Conservation (phyloP, 1,140 invertebrate genomes). For the Drosophila orena region DNA sequence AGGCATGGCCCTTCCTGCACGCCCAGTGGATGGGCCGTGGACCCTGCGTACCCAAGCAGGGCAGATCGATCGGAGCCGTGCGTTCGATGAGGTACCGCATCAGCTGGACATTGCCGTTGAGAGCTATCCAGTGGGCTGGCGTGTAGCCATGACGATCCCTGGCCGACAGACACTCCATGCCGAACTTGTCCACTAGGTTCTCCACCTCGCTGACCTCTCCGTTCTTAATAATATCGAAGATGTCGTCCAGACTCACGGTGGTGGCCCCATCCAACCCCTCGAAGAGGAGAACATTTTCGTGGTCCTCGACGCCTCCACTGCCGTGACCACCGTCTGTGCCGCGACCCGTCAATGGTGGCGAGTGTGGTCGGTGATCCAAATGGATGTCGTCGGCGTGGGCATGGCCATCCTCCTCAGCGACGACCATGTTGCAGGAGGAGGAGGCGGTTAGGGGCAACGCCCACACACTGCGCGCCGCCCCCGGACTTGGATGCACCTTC, state of each 20-base stretch:
- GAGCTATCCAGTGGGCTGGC: conserved; percentile 95
- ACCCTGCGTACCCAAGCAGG: conserved; percentile 94
- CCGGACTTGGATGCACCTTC: conserved; percentile 90
- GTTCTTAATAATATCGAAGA: conserved; percentile 84
- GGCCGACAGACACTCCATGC: conserved; percentile 89
- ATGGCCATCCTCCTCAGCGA: conserved; percentile 87
- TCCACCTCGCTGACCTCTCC: conserved; percentile 91
- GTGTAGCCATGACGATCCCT: conserved; percentile 96
- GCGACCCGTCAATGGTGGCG: conserved; percentile 50
- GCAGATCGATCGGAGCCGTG: conserved; percentile 92
- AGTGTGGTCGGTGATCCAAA: conserved; percentile 84
- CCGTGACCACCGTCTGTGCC: conserved; percentile 29
- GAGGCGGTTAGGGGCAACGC: conserved; percentile 88
- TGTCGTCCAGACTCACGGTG: conserved; percentile 84
- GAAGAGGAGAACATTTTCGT: conserved; percentile 73
- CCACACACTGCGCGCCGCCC: conserved; percentile 94
- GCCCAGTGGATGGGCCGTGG: conserved; percentile 97
- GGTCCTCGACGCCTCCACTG: conserved; percentile 64
- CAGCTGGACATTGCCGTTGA: conserved; percentile 93
- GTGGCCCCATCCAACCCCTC: conserved; percentile 85
- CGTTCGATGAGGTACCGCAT: conserved; percentile 94
- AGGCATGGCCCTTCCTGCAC: conserved; percentile 93
- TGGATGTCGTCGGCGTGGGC: conserved; percentile 77
- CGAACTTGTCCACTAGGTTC: conserved; percentile 90
- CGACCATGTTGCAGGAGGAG: conserved; percentile 89